These are phyloP conservation scores for Blastobasis lacticolella DNA, from an alignment of 2,888 invertebrate genomes.

Conservation along the genomic window DNA sequence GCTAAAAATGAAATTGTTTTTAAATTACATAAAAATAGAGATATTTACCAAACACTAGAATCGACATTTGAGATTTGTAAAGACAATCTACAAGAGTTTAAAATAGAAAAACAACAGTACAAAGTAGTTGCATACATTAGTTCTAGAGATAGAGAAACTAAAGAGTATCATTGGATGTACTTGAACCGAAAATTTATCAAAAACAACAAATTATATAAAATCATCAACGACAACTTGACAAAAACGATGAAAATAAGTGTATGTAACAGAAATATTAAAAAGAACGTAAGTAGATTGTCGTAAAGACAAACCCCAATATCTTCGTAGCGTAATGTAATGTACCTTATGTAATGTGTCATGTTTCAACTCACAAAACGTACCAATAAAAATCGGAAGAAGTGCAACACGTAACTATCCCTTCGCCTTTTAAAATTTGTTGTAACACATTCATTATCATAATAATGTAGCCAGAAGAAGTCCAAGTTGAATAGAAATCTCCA, in stretches of 20 bases:
- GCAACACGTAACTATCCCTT: no score
- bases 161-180: conserved; percentile 75
- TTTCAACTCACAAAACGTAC: no score
- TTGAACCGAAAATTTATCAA: conserved; percentile 76
- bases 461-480: no score
- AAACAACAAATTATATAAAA: conserved; percentile 55
- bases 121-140: conserved; percentile 74
- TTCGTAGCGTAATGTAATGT: no score
- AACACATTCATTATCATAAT: no score
- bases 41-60: conserved; percentile 67
- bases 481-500: no score
- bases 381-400: no score
- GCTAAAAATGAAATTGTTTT: conserved; percentile 72
- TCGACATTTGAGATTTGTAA: conserved; percentile 42
- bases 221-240: conserved; percentile 32
- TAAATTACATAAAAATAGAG: conserved; percentile 71
- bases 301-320: no score
- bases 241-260: conserved; percentile 18
- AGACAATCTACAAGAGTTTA: conserved; percentile 46
- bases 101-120: conserved; percentile 57
- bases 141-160: conserved; percentile 29
- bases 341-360: no score
- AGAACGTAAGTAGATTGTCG: conserved; percentile 24
- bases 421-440: no score
- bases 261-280: conserved; percentile 22